These are phyloP conservation scores for Tenthredo livida DNA, from an alignment of 2,888 invertebrate genomes.

Conservation along the genomic window DNA sequence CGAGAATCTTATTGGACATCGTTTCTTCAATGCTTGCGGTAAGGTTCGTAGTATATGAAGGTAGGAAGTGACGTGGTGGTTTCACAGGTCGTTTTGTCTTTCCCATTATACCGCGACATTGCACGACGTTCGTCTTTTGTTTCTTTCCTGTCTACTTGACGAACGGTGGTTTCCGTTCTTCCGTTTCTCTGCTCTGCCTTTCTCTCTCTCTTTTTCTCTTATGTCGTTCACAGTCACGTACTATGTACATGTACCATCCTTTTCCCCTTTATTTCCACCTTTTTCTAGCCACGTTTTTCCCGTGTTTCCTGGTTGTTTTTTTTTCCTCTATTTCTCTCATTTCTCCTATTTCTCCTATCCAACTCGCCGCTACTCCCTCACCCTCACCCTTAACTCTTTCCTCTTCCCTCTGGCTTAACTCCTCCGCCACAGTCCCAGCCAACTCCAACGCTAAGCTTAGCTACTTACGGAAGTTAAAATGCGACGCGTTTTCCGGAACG, in stretches of 20 bases:
- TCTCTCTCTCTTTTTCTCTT: background rate
- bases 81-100: constrained; percentile 30
- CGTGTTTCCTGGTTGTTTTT: background rate
- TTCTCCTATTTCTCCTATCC: background rate
- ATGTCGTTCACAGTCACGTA: constrained; percentile 7
- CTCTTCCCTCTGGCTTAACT: background rate
- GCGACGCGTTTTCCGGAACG: constrained; percentile 47
- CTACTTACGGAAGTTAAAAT: constrained; percentile 50
- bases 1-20: constrained; percentile 36
- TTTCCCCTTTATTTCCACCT: background rate
- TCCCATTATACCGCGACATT: constrained; percentile 45
- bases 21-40: constrained; percentile 37
- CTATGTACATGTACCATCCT: background rate
- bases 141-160: constrained; percentile 45
- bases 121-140: constrained; percentile 34
- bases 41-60: constrained; percentile 15
- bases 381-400: background rate
- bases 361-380: background rate
- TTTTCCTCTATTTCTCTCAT: background rate
- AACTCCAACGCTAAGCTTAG: constrained; percentile 41
- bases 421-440: constrained; percentile 3
- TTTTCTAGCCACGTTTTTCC: background rate
- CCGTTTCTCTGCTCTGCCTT: background rate
- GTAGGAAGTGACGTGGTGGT: constrained; percentile 9
- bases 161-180: constrained; percentile 41